Conservation (phyloP, 2,113 vertebrate species). For the Lipophrys pholis region DNA sequence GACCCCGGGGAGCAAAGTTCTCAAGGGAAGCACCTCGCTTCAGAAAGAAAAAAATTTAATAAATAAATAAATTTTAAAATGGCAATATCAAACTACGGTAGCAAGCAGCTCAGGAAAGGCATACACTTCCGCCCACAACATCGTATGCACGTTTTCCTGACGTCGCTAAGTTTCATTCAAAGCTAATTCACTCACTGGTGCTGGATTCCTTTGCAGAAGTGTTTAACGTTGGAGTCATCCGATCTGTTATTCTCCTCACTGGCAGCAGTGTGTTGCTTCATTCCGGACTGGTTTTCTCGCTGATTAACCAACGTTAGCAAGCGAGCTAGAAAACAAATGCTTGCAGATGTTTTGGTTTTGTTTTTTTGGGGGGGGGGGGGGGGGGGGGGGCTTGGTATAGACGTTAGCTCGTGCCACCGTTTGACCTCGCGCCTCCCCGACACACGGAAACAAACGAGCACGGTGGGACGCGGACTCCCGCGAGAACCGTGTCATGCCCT, state of each 20-base stretch:
- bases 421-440: constrained; percentile 64
- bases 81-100: no score
- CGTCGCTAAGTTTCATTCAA: constrained; percentile 21
- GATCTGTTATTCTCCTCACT: background rate
- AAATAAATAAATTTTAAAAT: no score
- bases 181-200: background rate
- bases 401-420: constrained; percentile 48
- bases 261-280: no score
- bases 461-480: constrained; percentile 6
- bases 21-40: constrained; percentile 19
- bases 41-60: background rate
- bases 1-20: constrained; percentile 36
- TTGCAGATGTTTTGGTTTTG: background rate
- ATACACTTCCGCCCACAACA: background rate
- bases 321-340: constrained; percentile 24
- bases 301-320: constrained; percentile 34
- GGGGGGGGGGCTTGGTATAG: constrained; percentile 37
- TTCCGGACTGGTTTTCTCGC: background rate
- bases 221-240: constrained; percentile 24
- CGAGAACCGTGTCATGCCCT: constrained; percentile 25
- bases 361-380: no score
- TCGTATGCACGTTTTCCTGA: background rate
- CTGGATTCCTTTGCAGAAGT: constrained; percentile 4
- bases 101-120: no score
- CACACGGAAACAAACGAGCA: constrained; percentile 39